Percentiles rank a stretch among this genome's conserved stretches.
Evolutionary conservation across 2,113 vertebrate species (phyloP).

Genomic region (Macquaria ambigua): DNA sequence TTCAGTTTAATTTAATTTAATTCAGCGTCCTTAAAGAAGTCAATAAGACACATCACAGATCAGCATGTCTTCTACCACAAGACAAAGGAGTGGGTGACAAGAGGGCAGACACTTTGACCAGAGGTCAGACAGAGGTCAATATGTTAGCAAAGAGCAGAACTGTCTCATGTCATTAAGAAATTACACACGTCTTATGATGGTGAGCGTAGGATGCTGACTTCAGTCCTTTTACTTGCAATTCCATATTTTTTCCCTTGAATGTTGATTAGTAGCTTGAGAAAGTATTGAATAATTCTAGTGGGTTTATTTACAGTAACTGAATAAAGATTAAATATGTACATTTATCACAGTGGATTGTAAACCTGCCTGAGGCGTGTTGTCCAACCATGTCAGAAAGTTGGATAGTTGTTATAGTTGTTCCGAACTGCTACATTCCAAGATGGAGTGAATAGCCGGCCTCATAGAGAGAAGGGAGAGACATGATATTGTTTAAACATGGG

Average conservation of each 20-base stretch:
- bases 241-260: not conserved
- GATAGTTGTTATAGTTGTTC: not conserved
- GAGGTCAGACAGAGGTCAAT: not conserved
- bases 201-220: not conserved
- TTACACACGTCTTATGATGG: not conserved
- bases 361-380: not conserved
- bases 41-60: not conserved
- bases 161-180: not conserved
- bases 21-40: not conserved
- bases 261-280: too few species aligned
- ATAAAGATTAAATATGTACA: not conserved
- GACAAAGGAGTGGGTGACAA: not conserved
- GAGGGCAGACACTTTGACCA: constrained; percentile 13
- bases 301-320: too few species aligned
- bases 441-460: not conserved
- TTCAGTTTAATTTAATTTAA: not conserved
- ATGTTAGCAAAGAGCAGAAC: not conserved
- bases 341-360: not conserved
- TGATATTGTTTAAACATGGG: not conserved
- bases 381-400: not conserved
- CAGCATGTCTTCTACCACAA: not conserved
- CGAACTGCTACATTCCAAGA: not conserved
- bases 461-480: not conserved
- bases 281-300: too few species aligned
- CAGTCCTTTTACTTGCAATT: not conserved